Percentiles rank a stretch among this genome's conserved stretches.
phyloP scores from a whole-genome alignment of 2,797 vertebrate genomes.

The Neopelma chrysocephalum region DNA sequence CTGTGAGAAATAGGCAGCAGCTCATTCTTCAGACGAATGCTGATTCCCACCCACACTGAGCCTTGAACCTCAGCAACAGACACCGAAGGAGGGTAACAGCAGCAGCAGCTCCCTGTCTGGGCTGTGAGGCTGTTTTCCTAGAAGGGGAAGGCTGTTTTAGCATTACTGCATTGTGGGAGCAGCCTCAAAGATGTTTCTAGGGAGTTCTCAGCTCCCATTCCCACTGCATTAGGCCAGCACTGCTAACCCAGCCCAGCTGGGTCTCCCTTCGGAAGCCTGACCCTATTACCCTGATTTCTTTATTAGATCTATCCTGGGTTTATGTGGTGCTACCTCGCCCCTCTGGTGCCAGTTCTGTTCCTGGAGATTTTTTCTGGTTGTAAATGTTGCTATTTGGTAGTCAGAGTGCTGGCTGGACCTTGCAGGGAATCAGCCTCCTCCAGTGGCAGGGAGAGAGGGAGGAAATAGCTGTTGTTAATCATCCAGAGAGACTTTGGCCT shows the following conservation, averaged over 20 bases:
- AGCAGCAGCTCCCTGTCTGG: background rate
- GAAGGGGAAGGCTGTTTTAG: background rate
- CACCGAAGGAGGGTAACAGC: background rate
- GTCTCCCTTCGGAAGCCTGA: background rate
- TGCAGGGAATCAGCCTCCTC: background rate
- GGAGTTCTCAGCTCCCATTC: background rate
- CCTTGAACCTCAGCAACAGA: background rate
- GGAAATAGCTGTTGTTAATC: conserved; percentile 51
- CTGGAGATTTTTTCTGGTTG: background rate
- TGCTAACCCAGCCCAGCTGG: background rate
- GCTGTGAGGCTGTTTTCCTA: background rate
- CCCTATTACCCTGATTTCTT: background rate
- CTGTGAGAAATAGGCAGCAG: background rate
- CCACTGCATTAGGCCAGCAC: background rate
- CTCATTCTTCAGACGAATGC: background rate
- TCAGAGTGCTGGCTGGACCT: background rate
- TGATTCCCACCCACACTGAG: background rate
- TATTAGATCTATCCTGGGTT: background rate
- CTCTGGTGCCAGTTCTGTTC: background rate
- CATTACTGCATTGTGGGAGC: background rate
- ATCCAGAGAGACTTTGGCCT: background rate
- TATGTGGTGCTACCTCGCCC: background rate
- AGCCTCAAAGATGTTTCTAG: background rate
- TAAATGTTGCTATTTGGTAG: conserved; percentile 16
- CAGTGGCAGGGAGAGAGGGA: background rate